These are phyloP conservation scores for Intoshia linei DNA, from an alignment of 1,140 invertebrate species.

Conservation along the genomic window DNA sequence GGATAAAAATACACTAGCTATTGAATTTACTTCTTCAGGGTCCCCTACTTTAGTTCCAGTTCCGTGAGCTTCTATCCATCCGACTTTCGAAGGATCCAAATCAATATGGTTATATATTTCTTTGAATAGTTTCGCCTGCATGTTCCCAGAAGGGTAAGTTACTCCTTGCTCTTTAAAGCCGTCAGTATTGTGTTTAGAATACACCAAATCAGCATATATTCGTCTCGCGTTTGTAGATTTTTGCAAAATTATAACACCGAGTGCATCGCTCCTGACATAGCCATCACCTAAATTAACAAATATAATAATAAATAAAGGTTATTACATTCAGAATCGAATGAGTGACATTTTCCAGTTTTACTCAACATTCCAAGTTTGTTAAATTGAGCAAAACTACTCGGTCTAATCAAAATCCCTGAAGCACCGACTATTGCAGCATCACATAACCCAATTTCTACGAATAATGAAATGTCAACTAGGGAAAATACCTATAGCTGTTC, in stretches of 20 bases:
- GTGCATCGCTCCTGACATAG: constrained; percentile 60
- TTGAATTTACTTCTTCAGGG: constrained; percentile 69
- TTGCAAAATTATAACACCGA: constrained; percentile 44
- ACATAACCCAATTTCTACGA: constrained; percentile 47
- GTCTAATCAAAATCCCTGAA: constrained; percentile 46
- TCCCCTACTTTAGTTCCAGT: constrained; percentile 67
- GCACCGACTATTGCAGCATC: constrained; percentile 68
- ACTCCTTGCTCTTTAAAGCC: constrained; percentile 38
- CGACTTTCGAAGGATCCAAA: constrained; percentile 42
- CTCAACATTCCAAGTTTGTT: constrained; percentile 58
- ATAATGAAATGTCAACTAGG: too few relatives aligned
- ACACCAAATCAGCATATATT: constrained; percentile 48
- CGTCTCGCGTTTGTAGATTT: constrained; percentile 36
- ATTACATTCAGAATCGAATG: constrained; percentile 34
- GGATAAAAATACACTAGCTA: constrained; percentile 58
- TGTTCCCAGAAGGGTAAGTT: constrained; percentile 40
- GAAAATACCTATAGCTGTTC: constrained; percentile 41
- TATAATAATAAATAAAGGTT: neutral
- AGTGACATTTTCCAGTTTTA: constrained; percentile 51
- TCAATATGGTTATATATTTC: constrained; percentile 47
- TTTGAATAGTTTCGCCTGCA: constrained; percentile 49
- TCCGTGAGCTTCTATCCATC: constrained; percentile 70
- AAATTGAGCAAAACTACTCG: constrained; percentile 58
- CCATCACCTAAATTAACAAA: constrained; percentile 31
- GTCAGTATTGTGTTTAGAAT: constrained; percentile 54